Conservation (phyloP, 2,888 invertebrate genomes). For the Branchinecta sandiegonensis region DNA sequence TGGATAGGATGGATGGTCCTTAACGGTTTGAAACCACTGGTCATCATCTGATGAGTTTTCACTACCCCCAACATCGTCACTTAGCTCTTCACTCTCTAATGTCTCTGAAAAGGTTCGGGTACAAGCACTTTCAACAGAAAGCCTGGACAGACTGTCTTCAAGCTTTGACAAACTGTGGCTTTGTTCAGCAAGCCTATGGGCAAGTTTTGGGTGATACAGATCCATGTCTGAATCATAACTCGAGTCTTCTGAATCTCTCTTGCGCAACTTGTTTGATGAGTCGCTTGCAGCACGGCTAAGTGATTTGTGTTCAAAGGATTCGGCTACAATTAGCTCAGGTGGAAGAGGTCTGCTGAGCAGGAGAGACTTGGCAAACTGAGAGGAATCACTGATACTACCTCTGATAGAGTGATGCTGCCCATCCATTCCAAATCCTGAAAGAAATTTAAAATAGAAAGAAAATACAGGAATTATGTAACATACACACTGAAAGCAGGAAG, state of each 20-base stretch:
- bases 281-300: no score
- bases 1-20: constrained; percentile 20
- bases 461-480: no score
- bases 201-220: constrained; percentile 29
- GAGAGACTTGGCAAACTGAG: neutral
- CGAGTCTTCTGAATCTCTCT: constrained; percentile 49
- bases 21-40: neutral
- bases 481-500: no score
- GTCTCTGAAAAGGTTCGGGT: constrained; percentile 71
- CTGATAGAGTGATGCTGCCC: no score
- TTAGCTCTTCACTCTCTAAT: constrained; percentile 62
- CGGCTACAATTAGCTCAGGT: constrained; percentile 22
- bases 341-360: constrained; percentile 22
- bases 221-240: constrained; percentile 64
- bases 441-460: no score
- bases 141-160: constrained; percentile 24
- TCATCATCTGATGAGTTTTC: constrained; percentile 15
- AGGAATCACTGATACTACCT: neutral
- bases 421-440: no score
- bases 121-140: constrained; percentile 47
- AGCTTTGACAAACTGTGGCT: constrained; percentile 11
- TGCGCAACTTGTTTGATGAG: constrained; percentile 23
- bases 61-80: neutral
- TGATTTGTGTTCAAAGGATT: no score
- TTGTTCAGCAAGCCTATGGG: constrained; percentile 22